phyloP scores from a whole-genome alignment of 2,888 invertebrate genomes.

The Harmothoe impar region DNA sequence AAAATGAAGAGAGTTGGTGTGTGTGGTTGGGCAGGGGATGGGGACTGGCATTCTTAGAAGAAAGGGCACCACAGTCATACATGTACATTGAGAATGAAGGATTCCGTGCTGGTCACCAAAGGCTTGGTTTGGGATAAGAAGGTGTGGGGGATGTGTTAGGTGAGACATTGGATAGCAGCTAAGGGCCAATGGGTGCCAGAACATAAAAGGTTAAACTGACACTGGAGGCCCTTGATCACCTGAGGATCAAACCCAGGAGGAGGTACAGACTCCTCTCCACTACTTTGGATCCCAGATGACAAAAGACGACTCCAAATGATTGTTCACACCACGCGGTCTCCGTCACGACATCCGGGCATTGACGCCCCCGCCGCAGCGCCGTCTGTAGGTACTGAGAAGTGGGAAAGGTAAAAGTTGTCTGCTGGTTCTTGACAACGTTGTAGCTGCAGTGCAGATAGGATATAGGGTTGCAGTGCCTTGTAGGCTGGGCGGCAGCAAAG shows the following conservation, averaged over 20 bases:
- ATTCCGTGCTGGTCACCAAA: conserved; percentile 37
- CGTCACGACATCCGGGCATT: neutral
- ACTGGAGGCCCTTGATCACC: conserved; percentile 41
- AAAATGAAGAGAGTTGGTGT: too few species aligned
- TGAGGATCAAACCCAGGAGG: conserved; percentile 21
- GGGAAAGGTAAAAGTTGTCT: neutral
- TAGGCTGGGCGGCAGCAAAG: too few species aligned
- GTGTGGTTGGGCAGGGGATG: neutral
- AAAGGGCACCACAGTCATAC: neutral
- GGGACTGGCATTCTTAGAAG: neutral
- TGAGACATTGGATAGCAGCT: neutral
- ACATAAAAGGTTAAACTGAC: conserved; percentile 22
- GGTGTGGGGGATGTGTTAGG: neutral
- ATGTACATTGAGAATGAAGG: neutral
- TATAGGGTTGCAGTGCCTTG: too few species aligned
- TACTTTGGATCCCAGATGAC: neutral
- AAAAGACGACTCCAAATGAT: conserved; percentile 16
- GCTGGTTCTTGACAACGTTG: too few species aligned
- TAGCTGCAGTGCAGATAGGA: too few species aligned
- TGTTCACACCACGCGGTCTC: neutral
- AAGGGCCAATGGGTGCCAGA: neutral
- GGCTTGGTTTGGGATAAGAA: neutral
- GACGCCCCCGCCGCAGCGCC: neutral
- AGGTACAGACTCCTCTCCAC: neutral
- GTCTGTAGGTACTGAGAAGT: neutral